Percentiles rank a stretch among this genome's conserved stretches.
phyloP scores from a whole-genome alignment of 2,888 invertebrate species.

The Netelia melanura region DNA sequence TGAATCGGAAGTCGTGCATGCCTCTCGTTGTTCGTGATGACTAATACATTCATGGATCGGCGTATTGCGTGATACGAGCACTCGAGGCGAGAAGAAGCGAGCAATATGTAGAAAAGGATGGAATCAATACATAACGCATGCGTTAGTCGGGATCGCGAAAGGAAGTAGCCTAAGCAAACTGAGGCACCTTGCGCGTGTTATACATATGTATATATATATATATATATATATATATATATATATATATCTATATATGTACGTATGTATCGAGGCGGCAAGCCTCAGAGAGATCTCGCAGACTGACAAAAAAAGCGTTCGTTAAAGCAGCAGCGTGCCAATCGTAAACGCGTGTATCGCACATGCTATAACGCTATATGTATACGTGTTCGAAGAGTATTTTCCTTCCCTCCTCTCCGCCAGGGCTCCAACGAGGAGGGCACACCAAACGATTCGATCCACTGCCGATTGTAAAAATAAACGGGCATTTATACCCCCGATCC shows the following conservation, averaged over 20 bases:
- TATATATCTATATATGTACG: slow-evolving; percentile 7
- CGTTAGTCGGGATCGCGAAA: slow-evolving; percentile 12
- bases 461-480: slow-evolving; percentile 81
- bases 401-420: slow-evolving; percentile 43
- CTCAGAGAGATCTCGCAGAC: slow-evolving; percentile 82
- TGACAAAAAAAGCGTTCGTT: slow-evolving; percentile 78
- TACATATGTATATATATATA: background rate
- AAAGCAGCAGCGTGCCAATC: slow-evolving; percentile 72
- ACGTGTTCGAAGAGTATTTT: slow-evolving; percentile 58
- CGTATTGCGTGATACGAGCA: background rate
- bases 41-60: background rate
- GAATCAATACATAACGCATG: slow-evolving; percentile 10
- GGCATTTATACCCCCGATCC: slow-evolving; percentile 68
- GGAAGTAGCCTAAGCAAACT: slow-evolving; percentile 39
- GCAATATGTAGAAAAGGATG: slow-evolving; percentile 17
- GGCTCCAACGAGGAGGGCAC: slow-evolving; percentile 57
- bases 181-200: background rate
- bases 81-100: background rate
- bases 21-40: background rate
- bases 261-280: slow-evolving; percentile 66
- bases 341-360: slow-evolving; percentile 83
- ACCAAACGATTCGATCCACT: slow-evolving; percentile 77
- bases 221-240: slow-evolving; percentile 1
- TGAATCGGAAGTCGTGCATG: background rate
- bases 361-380: slow-evolving; percentile 71